Evolutionary conservation across 1,140 invertebrate genomes (phyloP).

Genomic region (Zelostemma sp.): DNA sequence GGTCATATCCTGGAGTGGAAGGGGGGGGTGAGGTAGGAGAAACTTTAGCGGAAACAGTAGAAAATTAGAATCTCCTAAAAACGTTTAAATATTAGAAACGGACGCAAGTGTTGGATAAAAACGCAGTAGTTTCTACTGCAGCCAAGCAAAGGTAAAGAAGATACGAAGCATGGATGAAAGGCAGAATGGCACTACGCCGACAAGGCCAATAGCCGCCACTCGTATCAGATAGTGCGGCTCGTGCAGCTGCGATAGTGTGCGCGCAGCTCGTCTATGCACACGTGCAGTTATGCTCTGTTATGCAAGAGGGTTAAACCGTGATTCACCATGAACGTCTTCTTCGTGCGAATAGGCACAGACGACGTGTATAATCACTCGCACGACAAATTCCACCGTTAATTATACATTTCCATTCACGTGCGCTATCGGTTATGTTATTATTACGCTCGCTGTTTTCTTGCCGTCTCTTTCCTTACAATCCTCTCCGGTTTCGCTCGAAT

Average conservation of each 20-base stretch:
- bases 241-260: neutral
- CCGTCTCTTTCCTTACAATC: no score
- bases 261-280: neutral
- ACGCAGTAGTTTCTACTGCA: no score
- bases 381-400: neutral
- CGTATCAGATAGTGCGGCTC: neutral
- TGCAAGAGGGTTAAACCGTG: constrained; percentile 1
- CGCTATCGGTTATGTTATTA: no score
- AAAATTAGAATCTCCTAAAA: no score
- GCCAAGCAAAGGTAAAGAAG: neutral
- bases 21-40: no score
- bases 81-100: no score
- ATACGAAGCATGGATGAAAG: neutral
- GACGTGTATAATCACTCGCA: neutral
- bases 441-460: no score
- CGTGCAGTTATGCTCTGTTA: constrained; percentile 9
- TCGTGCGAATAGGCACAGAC: constrained; percentile 2
- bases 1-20: no score
- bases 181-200: neutral
- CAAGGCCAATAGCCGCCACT: constrained; percentile 1
- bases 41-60: no score
- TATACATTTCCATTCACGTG: neutral
- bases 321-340: constrained; percentile 1
- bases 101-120: no score
- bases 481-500: no score